Conservation (phyloP, 1,140 invertebrate species). For the Drosophila tani region DNA sequence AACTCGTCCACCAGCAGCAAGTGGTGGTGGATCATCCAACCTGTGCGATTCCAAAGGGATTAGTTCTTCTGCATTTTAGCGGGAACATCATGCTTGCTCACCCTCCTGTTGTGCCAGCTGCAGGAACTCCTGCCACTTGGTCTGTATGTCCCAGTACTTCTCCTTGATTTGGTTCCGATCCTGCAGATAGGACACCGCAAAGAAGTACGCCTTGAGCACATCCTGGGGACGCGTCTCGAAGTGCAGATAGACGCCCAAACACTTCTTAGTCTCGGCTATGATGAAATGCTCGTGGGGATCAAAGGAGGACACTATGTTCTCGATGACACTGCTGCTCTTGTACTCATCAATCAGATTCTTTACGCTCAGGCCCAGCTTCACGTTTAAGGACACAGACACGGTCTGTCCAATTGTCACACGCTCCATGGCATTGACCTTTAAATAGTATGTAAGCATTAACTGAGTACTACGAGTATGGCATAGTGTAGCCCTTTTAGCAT, state of each 20-base stretch:
- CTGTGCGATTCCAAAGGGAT: slow-evolving; percentile 65
- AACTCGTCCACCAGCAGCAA: slow-evolving; percentile 86
- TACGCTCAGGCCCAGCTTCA: slow-evolving; percentile 75
- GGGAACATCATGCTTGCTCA: slow-evolving; percentile 21
- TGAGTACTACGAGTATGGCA: no score
- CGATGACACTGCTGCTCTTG: slow-evolving; percentile 69
- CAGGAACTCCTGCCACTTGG: slow-evolving; percentile 83
- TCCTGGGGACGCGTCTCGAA: slow-evolving; percentile 80
- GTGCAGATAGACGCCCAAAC: slow-evolving; percentile 82
- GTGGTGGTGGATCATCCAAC: slow-evolving; percentile 86
- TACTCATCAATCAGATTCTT: slow-evolving; percentile 73
- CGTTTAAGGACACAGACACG: slow-evolving; percentile 83
- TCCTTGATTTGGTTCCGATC: slow-evolving; percentile 85
- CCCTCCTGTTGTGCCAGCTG: slow-evolving; percentile 77
- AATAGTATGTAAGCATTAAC: no score
- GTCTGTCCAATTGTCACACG: slow-evolving; percentile 86
- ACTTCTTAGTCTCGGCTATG: slow-evolving; percentile 80
- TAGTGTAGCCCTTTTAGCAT: no score
- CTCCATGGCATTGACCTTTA: slow-evolving; percentile 87
- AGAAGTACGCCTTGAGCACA: slow-evolving; percentile 84
- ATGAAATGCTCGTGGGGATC: slow-evolving; percentile 84
- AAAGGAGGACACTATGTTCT: slow-evolving; percentile 85
- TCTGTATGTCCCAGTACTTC: slow-evolving; percentile 85
- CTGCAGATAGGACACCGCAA: slow-evolving; percentile 84
- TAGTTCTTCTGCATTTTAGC: neutral